phyloP scores from a whole-genome alignment of 2,888 invertebrate species.

The Sisyra terminalis region DNA sequence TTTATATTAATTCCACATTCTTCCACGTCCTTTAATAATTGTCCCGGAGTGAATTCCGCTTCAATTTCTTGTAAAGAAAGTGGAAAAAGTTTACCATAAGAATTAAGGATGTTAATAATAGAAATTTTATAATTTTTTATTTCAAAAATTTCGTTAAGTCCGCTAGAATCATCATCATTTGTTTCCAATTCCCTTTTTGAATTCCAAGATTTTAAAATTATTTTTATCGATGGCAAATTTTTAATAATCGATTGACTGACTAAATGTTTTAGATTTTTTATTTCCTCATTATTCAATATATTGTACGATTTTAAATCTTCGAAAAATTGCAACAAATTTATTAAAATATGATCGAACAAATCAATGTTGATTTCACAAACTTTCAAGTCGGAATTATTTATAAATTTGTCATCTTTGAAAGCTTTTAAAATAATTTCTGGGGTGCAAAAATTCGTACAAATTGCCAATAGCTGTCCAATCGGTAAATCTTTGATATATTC shows the following conservation, averaged over 20 bases:
- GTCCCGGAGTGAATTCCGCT: slow-evolving; percentile 13
- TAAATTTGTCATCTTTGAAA: slow-evolving; percentile 24
- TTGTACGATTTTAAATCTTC: not conserved
- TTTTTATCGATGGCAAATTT: too few relatives aligned
- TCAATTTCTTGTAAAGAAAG: slow-evolving; percentile 27
- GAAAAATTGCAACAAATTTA: slow-evolving; percentile 7
- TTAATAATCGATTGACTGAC: too few relatives aligned
- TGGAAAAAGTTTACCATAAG: slow-evolving; percentile 34
- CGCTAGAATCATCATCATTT: too few relatives aligned
- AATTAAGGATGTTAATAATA: slow-evolving; percentile 37
- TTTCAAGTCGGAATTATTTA: slow-evolving; percentile 20
- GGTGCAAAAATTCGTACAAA: slow-evolving; percentile 31
- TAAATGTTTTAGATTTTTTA: too few relatives aligned
- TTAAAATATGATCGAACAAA: slow-evolving; percentile 9
- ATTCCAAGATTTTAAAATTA: too few relatives aligned
- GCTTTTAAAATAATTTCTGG: slow-evolving; percentile 33
- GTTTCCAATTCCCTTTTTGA: too few relatives aligned
- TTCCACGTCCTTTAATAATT: slow-evolving; percentile 13
- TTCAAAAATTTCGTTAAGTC: too few relatives aligned
- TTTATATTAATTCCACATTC: slow-evolving; percentile 9
- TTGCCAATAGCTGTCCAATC: slow-evolving; percentile 33
- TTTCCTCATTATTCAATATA: slow-evolving; percentile 2
- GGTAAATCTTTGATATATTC: slow-evolving; percentile 29
- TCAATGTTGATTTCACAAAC: slow-evolving; percentile 7
- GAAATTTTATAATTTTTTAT: slow-evolving; percentile 3